These are phyloP conservation scores for Helobdella robusta DNA, from an alignment of 2,888 invertebrate genomes.

Conservation along the genomic window DNA sequence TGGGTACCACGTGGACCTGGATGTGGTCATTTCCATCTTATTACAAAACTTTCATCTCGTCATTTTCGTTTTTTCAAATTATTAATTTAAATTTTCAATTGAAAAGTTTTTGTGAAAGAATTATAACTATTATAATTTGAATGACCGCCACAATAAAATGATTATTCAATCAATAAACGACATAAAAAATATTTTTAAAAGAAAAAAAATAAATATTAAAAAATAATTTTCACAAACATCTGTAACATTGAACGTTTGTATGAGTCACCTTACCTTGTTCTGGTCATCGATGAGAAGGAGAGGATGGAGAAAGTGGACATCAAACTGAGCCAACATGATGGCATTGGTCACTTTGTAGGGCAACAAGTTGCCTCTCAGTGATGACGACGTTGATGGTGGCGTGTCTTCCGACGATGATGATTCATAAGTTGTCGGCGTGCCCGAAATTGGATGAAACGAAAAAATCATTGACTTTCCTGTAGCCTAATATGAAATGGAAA, in stretches of 20 bases:
- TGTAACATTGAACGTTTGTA: not conserved
- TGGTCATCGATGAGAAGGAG: slow-evolving; percentile 59
- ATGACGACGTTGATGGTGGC: slow-evolving; percentile 30
- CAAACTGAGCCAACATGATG: slow-evolving; percentile 59
- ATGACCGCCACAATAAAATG: too few species aligned
- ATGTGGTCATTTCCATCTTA: too few species aligned
- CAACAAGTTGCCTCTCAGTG: slow-evolving; percentile 35
- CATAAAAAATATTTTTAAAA: too few species aligned
- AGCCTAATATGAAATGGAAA: slow-evolving; percentile 25
- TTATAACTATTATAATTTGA: too few species aligned
- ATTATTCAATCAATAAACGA: too few species aligned
- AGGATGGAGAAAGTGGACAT: slow-evolving; percentile 64
- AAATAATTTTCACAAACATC: not conserved
- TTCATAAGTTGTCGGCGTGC: slow-evolving; percentile 52
- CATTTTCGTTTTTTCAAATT: too few species aligned
- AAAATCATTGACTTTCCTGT: slow-evolving; percentile 54
- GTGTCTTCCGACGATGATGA: not conserved
- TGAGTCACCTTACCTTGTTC: slow-evolving; percentile 30
- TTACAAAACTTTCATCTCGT: too few species aligned
- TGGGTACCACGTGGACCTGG: slow-evolving; percentile 49
- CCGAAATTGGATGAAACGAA: slow-evolving; percentile 82
- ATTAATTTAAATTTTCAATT: too few species aligned
- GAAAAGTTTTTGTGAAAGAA: too few species aligned
- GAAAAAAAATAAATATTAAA: too few species aligned
- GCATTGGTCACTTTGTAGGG: slow-evolving; percentile 64